Evolutionary conservation across 2,888 invertebrate species (phyloP), one percentile per base, ranked within the genome.

Genomic region (Heliothis peltigera): DNA sequence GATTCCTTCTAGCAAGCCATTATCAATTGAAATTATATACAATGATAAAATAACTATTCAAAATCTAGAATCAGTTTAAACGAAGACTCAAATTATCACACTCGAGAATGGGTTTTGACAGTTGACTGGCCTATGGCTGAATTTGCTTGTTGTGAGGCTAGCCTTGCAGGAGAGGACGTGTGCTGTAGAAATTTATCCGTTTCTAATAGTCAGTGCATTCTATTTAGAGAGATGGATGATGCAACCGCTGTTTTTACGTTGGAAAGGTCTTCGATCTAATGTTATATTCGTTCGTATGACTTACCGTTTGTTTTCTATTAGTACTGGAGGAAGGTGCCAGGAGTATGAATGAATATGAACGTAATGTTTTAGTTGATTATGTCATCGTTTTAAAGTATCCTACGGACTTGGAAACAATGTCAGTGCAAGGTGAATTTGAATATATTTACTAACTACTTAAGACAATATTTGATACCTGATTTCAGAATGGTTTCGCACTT

Each of bases 221-320:
- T 85, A 84, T 84, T 82, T 81, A 77, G 62, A 81, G 73, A 77
- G 28, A 10, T 21, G 47, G 65, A 71, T 85, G 86, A 85, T 81
- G 83, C 79, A 83, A 85, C 64, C 68, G 54, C 54, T 75, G 73
- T 82, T 85, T 82, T 80, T 75, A 80, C 73, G 66, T 68, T 54
- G 55, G 53, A 71, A 74, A 70, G 74, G 77, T 70, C 74, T 77
- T 64, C 74, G 59, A 62, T 77, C 70, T 59, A 78, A 79, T 67
- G 77, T 75, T 83, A 75, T 80, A 77, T 79, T 79, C 47, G 66
- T 70, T 58, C 53, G 58, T 67, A 70, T 73, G 75, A 76, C 55
- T 72, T 76, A 67, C 71, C 64, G 55, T 78, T 75, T 75, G 67
- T 62, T 71, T 81, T 77, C 55, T 74, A 61, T 69, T 63, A 58